phyloP scores from a whole-genome alignment of 2,797 vertebrate species.

The Dallia pectoralis region DNA sequence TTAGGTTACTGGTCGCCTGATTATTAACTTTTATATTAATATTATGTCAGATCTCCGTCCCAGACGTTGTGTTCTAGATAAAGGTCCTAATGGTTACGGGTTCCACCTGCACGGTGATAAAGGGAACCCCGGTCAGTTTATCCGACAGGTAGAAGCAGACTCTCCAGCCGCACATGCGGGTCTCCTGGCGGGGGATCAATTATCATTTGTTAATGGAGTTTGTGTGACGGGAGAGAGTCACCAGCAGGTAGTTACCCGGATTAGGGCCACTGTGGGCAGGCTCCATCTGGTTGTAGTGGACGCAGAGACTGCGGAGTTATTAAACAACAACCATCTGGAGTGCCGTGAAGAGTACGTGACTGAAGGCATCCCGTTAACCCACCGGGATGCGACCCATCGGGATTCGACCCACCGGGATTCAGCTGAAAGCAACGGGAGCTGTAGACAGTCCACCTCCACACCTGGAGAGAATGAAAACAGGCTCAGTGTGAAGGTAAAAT shows the following conservation, averaged over 20 bases:
- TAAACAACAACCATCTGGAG: constrained; percentile 61
- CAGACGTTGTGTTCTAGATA: constrained; percentile 82
- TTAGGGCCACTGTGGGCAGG: constrained; percentile 71
- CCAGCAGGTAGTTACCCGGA: constrained; percentile 89
- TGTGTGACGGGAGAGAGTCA: constrained; percentile 89
- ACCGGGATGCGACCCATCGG: too few relatives aligned
- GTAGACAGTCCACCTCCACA: constrained; percentile 45
- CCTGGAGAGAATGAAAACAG: constrained; percentile 66
- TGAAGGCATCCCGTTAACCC: constrained; percentile 70
- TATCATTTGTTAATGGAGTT: constrained; percentile 88
- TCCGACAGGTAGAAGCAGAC: constrained; percentile 87
- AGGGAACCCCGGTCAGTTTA: constrained; percentile 87
- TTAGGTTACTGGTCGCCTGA: not conserved
- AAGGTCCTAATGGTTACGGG: constrained; percentile 83
- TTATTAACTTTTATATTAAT: not conserved
- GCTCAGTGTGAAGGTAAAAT: constrained; percentile 64
- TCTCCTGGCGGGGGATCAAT: constrained; percentile 83
- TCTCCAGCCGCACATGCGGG: constrained; percentile 83
- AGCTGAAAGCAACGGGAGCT: constrained; percentile 56
- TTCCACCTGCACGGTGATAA: constrained; percentile 96
- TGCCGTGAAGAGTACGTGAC: constrained; percentile 69
- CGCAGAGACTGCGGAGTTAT: constrained; percentile 71
- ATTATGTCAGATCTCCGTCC: constrained; percentile 71
- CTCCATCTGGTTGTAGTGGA: constrained; percentile 88
- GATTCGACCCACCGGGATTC: constrained; percentile 48